Conservation (phyloP, 2,888 invertebrate species). For the Drosophila kambysellisi region DNA sequence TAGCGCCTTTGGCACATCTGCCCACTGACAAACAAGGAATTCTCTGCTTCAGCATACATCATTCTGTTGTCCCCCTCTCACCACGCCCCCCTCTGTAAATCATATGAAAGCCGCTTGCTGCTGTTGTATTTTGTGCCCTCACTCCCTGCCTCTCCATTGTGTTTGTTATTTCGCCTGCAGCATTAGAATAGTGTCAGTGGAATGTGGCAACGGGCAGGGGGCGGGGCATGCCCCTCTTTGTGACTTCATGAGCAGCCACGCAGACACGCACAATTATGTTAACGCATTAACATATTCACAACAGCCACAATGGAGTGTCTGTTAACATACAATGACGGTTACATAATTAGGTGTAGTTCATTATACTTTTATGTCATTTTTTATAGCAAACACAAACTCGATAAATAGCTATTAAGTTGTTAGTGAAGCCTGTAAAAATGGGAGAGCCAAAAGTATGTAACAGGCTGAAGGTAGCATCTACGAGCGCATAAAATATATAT, state of each 20-base stretch:
- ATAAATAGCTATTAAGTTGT: not conserved
- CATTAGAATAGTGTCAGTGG: slow-evolving; percentile 74
- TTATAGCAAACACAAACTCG: not conserved
- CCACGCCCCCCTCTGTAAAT: slow-evolving; percentile 47
- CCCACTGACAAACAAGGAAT: slow-evolving; percentile 52
- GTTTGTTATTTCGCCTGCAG: slow-evolving; percentile 48
- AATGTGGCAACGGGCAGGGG: slow-evolving; percentile 12
- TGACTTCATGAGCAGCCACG: slow-evolving; percentile 5
- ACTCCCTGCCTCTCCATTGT: not conserved
- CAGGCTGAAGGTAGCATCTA: not conserved
- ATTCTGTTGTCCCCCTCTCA: not conserved
- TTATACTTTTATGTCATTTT: not conserved
- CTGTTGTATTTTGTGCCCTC: slow-evolving; percentile 1
- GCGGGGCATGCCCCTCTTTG: not conserved
- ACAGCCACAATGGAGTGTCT: slow-evolving; percentile 10
- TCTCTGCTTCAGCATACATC: slow-evolving; percentile 4
- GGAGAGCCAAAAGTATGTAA: not conserved
- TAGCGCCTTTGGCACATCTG: slow-evolving; percentile 54
- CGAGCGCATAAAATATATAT: not conserved
- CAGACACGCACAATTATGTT: slow-evolving; percentile 60
- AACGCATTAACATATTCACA: slow-evolving; percentile 61
- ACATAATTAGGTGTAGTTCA: slow-evolving; percentile 7
- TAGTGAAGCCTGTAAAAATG: not conserved
- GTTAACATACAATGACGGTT: slow-evolving; percentile 9
- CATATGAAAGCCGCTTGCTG: slow-evolving; percentile 65